Conservation (phyloP, 2,113 vertebrate genomes). For the Acrocephalus kingi region DNA sequence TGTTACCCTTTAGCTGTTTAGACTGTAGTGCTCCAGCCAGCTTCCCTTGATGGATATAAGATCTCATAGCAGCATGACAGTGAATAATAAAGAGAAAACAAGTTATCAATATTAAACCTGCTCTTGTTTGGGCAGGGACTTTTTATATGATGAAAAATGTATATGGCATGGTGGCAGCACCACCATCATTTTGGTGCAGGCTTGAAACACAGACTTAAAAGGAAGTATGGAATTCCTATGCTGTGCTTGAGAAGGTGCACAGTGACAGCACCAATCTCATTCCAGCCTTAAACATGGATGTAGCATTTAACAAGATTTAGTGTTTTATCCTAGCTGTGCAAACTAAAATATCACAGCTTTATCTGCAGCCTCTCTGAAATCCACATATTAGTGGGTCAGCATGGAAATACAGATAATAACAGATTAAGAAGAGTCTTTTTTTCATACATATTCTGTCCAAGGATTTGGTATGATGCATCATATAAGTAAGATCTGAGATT, state of each 20-base stretch:
- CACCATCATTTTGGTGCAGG: not conserved
- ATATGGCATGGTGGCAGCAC: not conserved
- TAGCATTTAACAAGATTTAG: not conserved
- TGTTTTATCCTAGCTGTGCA: not conserved
- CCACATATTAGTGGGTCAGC: not conserved
- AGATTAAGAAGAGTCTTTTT: not conserved
- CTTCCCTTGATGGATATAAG: not conserved
- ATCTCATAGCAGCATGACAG: not conserved
- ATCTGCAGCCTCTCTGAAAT: not conserved
- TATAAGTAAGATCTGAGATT: not conserved
- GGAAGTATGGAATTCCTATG: not conserved
- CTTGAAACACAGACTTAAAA: not conserved
- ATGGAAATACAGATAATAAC: not conserved
- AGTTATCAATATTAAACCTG: not conserved
- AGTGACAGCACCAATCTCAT: not conserved
- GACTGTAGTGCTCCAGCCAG: not conserved
- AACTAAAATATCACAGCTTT: not conserved
- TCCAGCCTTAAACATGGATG: not conserved
- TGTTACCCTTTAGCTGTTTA: not conserved
- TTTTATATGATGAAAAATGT: conserved; percentile 4
- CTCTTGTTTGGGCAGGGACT: not conserved
- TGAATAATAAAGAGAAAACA: not conserved
- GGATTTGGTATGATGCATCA: not conserved
- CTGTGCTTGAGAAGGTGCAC: not conserved
- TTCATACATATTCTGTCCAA: not conserved